Conservation (phyloP, 2,797 vertebrate species). For the Lepilemur septentrionalis region DNA sequence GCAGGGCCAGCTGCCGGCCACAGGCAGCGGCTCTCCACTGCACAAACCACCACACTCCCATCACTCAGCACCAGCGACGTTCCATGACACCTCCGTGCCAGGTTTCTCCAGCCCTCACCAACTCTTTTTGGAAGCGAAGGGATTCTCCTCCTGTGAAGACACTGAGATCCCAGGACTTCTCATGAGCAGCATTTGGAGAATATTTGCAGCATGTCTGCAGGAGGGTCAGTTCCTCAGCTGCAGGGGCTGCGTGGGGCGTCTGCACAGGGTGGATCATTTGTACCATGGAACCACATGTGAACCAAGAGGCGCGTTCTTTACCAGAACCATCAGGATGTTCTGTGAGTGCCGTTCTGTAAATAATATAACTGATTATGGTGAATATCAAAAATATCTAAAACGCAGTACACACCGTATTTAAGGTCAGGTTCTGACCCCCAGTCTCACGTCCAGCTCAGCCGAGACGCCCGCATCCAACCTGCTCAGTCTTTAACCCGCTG, state of each 20-base stretch:
- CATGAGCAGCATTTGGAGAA: neutral
- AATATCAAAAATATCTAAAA: neutral
- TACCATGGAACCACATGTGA: neutral
- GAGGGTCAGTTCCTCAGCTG: neutral
- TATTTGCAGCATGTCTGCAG: neutral
- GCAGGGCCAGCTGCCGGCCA: neutral
- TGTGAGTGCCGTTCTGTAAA: neutral
- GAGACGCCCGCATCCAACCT: neutral
- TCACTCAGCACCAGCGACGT: neutral
- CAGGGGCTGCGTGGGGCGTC: neutral
- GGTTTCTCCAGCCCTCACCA: neutral
- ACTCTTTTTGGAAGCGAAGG: neutral
- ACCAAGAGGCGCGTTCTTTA: neutral
- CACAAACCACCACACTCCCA: fast-evolving
- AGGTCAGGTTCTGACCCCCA: neutral
- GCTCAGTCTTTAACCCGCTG: neutral
- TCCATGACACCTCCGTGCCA: fast-evolving
- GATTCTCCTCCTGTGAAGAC: neutral
- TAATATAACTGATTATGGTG: neutral
- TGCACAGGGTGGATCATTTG: neutral
- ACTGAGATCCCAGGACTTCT: neutral
- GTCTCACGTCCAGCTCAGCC: neutral
- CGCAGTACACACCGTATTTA: neutral
- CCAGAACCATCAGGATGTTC: fast-evolving
- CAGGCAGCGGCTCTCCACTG: fast-evolving